Percentiles rank a stretch among this genome's conserved stretches.
phyloP scores from a whole-genome alignment of 92 coral and sea anemone species.

The Umimayanthus kanabou region DNA sequence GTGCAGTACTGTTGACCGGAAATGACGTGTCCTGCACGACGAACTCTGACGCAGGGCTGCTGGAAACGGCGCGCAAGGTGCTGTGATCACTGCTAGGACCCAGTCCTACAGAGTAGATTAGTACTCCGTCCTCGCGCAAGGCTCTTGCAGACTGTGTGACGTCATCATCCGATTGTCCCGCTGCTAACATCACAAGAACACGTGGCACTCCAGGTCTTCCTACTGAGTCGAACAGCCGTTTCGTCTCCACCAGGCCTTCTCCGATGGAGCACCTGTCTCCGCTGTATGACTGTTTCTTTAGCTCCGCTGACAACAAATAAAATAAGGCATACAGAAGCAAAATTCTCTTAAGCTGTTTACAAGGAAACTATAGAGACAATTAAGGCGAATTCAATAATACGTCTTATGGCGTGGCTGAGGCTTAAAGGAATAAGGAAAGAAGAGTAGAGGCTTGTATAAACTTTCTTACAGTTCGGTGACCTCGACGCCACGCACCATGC shows the following conservation, averaged over 20 bases:
- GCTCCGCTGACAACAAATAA: background rate
- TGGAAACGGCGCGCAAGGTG: slow-evolving; percentile 51
- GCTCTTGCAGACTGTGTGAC: slow-evolving; percentile 58
- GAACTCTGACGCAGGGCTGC: slow-evolving; percentile 63
- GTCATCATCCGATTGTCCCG: slow-evolving; percentile 81
- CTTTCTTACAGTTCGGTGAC: too few species aligned
- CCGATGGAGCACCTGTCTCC: slow-evolving; percentile 51
- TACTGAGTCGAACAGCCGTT: slow-evolving; percentile 43
- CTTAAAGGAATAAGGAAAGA: too few species aligned
- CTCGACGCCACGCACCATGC: too few species aligned
- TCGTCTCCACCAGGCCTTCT: slow-evolving; percentile 35
- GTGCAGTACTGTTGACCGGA: slow-evolving; percentile 51
- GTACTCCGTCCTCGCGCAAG: slow-evolving; percentile 61
- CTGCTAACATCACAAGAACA: slow-evolving; percentile 63
- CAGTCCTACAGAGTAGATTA: slow-evolving; percentile 72
- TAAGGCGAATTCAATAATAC: too few species aligned
- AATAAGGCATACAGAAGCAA: too few species aligned
- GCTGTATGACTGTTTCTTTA: slow-evolving; percentile 11
- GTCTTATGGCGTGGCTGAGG: too few species aligned
- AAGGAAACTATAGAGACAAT: too few species aligned
- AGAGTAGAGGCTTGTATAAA: too few species aligned
- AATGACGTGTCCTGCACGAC: slow-evolving; percentile 65
- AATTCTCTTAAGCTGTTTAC: too few species aligned
- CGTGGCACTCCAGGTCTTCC: slow-evolving; percentile 69
- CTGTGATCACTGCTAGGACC: slow-evolving; percentile 53